A percentile compares a stretch with the other conserved stretches of the same genome.
These are phyloP conservation scores for Brenthis hecate DNA, from an alignment of 2,888 invertebrate genomes.

Conservation along the genomic window DNA sequence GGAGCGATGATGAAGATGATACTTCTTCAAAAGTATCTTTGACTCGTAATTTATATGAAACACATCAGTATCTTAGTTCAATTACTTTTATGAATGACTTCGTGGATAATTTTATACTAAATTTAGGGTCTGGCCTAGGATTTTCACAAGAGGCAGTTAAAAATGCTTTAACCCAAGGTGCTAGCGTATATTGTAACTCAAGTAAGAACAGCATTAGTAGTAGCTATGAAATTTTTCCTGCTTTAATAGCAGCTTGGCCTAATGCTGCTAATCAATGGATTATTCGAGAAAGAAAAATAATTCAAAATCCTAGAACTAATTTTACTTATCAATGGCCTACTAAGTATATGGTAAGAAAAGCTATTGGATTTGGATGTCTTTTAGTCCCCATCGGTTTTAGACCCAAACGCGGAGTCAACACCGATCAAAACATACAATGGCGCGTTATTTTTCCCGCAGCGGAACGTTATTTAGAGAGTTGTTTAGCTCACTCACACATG, in stretches of 20 bases:
- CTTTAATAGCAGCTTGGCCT: conserved; percentile 88
- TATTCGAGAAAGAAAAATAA: conserved; percentile 80
- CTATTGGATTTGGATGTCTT: conserved; percentile 85
- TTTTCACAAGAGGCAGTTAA: conserved; percentile 79
- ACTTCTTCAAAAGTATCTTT: conserved; percentile 56
- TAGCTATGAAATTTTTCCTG: conserved; percentile 86
- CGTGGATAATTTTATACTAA: conserved; percentile 83
- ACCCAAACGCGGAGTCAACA: conserved; percentile 83
- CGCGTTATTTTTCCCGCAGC: conserved; percentile 89
- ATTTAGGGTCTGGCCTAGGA: conserved; percentile 82
- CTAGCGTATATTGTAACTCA: conserved; percentile 85
- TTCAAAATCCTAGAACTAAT: conserved; percentile 81
- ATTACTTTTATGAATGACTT: conserved; percentile 87
- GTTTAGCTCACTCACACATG: conserved; percentile 87
- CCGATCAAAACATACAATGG: conserved; percentile 88
- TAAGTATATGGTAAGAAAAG: conserved; percentile 84
- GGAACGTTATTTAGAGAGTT: conserved; percentile 88
- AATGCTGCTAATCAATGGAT: conserved; percentile 87
- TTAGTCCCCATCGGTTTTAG: conserved; percentile 87
- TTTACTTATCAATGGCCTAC: conserved; percentile 87
- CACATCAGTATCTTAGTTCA: conserved; percentile 84
- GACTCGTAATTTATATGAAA: conserved; percentile 68
- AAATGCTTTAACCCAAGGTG: conserved; percentile 84
- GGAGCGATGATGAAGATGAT: conserved; percentile 68
- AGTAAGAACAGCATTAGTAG: conserved; percentile 65